These are phyloP conservation scores for Eleutherodactylus coqui DNA, from an alignment of 2,797 vertebrate genomes.

Conservation along the genomic window DNA sequence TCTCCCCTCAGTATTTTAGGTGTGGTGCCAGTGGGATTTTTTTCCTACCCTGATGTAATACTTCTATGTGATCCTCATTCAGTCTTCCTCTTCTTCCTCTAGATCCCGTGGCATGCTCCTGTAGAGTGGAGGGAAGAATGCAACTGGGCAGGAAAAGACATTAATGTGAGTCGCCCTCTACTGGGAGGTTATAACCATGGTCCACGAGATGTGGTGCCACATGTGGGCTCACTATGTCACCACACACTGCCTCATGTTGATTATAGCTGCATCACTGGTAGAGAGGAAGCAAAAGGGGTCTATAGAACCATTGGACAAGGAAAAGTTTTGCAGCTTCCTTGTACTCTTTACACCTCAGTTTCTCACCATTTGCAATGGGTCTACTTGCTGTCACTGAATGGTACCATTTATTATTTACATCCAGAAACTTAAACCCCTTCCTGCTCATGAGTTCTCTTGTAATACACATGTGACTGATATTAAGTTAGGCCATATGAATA, in stretches of 20 bases:
- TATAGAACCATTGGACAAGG: background rate
- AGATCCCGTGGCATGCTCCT: conserved; percentile 95
- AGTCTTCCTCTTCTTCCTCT: conserved; percentile 44
- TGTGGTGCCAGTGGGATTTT: too few species aligned
- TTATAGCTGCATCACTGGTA: too few species aligned
- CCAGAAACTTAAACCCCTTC: background rate
- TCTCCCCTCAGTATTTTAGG: too few species aligned
- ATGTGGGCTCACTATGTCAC: background rate
- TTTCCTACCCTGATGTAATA: background rate
- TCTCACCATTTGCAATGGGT: background rate
- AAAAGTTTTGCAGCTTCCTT: background rate
- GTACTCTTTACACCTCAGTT: background rate
- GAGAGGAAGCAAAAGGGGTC: too few species aligned
- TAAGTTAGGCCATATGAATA: too few species aligned
- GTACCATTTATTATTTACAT: background rate
- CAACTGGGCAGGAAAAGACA: conserved; percentile 98
- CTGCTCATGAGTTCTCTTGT: background rate
- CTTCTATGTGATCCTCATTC: background rate
- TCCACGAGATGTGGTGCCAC: background rate
- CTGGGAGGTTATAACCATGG: background rate
- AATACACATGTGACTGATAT: too few species aligned
- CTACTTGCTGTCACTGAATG: background rate
- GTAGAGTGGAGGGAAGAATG: conserved; percentile 98
- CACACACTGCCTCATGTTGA: too few species aligned
- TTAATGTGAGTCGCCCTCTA: conserved; percentile 85